phyloP scores from a whole-genome alignment of 1,140 invertebrate species.

The Diprion similis region DNA sequence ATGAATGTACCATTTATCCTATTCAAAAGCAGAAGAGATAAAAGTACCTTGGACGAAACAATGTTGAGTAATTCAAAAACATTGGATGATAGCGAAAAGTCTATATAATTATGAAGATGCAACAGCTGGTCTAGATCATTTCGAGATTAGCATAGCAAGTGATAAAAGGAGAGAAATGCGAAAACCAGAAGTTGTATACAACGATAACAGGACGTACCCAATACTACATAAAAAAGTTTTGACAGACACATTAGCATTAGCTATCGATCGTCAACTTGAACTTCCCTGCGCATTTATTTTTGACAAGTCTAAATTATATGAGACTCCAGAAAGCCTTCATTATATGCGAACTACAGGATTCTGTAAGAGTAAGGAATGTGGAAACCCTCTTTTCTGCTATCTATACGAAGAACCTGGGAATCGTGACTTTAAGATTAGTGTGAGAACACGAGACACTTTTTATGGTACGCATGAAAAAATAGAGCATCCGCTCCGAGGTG shows the following conservation, averaged over 20 bases:
- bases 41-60: neutral
- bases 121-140: neutral
- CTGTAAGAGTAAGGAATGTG: slow-evolving; percentile 16
- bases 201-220: neutral
- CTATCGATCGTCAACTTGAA: neutral
- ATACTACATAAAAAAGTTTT: neutral
- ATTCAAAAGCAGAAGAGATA: neutral
- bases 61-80: neutral
- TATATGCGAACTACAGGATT: neutral
- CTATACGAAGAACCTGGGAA: slow-evolving; percentile 6
- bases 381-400: slow-evolving; percentile 11
- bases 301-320: neutral
- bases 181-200: neutral
- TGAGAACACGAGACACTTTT: slow-evolving; percentile 13
- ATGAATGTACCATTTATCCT: neutral
- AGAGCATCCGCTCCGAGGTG: slow-evolving; percentile 9
- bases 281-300: neutral
- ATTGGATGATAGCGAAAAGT: neutral
- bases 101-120: neutral
- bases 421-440: slow-evolving; percentile 12
- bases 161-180: neutral
- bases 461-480: slow-evolving; percentile 12
- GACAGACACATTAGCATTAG: neutral
- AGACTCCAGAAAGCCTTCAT: neutral
- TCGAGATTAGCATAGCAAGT: neutral